Conservation (phyloP, 2,113 vertebrate genomes). For the Atractosteus spatula region DNA sequence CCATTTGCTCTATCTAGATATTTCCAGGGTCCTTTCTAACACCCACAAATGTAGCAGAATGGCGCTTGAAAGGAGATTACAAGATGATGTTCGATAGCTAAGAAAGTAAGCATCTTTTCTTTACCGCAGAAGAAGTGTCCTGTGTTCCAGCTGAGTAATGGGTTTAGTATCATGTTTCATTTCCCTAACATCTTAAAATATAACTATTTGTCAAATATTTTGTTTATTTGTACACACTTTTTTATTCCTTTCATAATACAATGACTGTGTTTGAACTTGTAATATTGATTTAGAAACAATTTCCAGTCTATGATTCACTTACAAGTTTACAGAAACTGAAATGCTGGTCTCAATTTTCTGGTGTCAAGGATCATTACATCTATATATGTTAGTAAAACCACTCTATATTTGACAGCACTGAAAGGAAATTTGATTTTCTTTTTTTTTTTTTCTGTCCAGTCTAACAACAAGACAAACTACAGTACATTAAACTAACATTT, state of each 20-base stretch:
- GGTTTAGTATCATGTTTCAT: not conserved
- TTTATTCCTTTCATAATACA: not conserved
- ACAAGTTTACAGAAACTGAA: not conserved
- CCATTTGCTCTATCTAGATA: too few relatives aligned
- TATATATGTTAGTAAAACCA: not conserved
- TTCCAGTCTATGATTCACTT: not conserved
- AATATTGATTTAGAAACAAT: slow-evolving; percentile 7
- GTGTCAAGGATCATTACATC: not conserved
- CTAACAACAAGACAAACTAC: too few relatives aligned
- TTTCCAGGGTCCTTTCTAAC: too few relatives aligned
- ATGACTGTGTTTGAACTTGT: not conserved
- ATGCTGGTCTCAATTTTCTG: slow-evolving; percentile 7
- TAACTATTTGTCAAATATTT: too few relatives aligned
- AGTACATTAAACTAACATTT: not conserved
- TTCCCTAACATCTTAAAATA: not conserved
- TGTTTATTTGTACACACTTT: too few relatives aligned
- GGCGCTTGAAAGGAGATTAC: too few relatives aligned
- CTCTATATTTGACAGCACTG: too few relatives aligned
- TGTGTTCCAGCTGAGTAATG: slow-evolving; percentile 18
- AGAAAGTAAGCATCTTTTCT: not conserved
- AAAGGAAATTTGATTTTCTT: too few relatives aligned
- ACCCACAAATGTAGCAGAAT: too few relatives aligned
- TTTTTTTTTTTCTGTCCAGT: too few relatives aligned
- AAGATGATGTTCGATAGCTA: not conserved
- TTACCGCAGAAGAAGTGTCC: not conserved